Conservation (phyloP, 2,797 vertebrate genomes). For the Tauraco hartlaubi region DNA sequence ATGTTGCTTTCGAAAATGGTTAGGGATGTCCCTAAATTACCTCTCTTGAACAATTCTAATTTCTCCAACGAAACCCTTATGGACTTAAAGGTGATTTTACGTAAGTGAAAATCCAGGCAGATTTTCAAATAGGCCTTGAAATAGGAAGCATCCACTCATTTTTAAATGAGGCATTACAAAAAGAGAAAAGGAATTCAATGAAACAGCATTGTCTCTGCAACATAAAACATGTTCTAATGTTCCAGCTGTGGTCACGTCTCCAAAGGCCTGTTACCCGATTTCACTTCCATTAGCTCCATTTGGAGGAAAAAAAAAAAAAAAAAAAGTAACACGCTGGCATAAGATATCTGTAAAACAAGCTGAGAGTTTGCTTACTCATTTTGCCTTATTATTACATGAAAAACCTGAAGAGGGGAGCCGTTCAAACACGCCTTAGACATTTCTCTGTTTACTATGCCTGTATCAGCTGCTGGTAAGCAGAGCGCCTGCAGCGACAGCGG, state of each 20-base stretch:
- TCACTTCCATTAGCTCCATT: not conserved
- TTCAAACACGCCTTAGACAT: not conserved
- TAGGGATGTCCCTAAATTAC: not conserved
- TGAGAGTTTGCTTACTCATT: not conserved
- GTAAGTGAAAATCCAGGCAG: not conserved
- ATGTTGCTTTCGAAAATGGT: not conserved
- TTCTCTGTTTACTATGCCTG: not conserved
- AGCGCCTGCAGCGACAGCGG: accelerated
- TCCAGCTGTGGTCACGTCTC: not conserved
- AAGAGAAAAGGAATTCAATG: not conserved
- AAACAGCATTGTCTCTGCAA: not conserved
- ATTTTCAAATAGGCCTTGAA: not conserved
- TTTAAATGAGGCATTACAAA: not conserved
- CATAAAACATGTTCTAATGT: not conserved
- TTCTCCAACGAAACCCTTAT: not conserved
- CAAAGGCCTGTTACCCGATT: not conserved
- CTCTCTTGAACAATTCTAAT: not conserved
- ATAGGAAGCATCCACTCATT: not conserved
- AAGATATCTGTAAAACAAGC: not conserved
- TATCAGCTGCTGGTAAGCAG: not conserved
- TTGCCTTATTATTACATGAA: not conserved
- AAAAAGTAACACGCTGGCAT: not conserved
- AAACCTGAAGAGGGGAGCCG: not conserved
- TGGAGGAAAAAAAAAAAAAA: not conserved
- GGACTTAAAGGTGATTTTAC: not conserved